Evolutionary conservation across 2,113 vertebrate species (phyloP), one percentile per base, ranked within the genome.

Genomic region (Brachypodius melanocephalos): DNA sequence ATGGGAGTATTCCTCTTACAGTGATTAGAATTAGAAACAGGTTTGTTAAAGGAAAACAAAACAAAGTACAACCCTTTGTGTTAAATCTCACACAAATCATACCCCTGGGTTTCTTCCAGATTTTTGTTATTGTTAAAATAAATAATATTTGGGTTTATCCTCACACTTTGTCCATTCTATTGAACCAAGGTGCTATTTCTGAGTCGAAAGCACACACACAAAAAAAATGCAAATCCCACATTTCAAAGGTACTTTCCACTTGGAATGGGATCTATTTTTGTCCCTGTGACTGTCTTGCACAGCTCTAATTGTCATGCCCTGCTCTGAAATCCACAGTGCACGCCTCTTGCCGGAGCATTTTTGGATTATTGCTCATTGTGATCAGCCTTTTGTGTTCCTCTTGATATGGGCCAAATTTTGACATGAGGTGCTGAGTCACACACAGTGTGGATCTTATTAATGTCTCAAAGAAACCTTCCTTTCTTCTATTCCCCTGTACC

Each of bases 211-310:
- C 52, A 9, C 10, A 32, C 78, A 66, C 71, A 62, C 31, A 89
- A 86, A 88, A 88, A 88, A 94, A 88, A 93, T 46, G 82, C 68
- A 96, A 95, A 94, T 95, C 75, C 76, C 63, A 67, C 42, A 96
- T 95, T 96, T 93, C 90, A 96, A 96, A 96, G 94, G 90, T 88
- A 96, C 88, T 94, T 96, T 96, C 82, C 55, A 73, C 52, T 80
- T 91, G 88, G 88, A 96, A 77, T 42, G 42, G 55, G 65, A 52
- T 91, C 79, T 96, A 95, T 97, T 97, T 97, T 84, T 83, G 94
- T 96, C 90, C 66, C 85, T 86, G 59, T 84, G 88, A 67, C 82
- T 93, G 55, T 95, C 93, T 90, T 94, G 59, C 76, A 80, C 54
- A 73, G 88, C 86, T 92, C 83, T 90, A 96, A 96, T 96, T 96